Conservation (phyloP, 2,797 vertebrate species). For the Xyrichtys novacula region DNA sequence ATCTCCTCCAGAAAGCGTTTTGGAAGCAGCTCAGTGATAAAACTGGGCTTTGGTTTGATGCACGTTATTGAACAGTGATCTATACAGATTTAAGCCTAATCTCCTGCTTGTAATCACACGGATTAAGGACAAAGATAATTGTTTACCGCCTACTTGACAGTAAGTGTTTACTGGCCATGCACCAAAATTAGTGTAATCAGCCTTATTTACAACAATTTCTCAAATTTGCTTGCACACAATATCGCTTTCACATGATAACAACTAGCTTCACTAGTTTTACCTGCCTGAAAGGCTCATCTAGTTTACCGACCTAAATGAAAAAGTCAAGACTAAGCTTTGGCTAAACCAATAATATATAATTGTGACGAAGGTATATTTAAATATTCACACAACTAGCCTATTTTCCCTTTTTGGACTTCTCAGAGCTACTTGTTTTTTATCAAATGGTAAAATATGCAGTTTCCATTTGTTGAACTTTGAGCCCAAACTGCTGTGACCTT, state of each 20-base stretch:
- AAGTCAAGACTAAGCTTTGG: no score
- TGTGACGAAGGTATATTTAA: no score
- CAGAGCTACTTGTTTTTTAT: background rate
- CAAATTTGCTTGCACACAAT: constrained; percentile 1
- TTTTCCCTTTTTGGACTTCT: no score
- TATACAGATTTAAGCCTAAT: constrained; percentile 13
- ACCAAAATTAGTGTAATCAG: constrained; percentile 26
- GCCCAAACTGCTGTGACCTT: constrained; percentile 24
- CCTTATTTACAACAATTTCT: constrained; percentile 5
- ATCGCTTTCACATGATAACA: background rate
- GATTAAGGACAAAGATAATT: constrained; percentile 31
- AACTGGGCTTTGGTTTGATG: constrained; percentile 22
- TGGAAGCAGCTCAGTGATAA: constrained; percentile 15
- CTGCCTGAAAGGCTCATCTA: no score
- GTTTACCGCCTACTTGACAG: constrained; percentile 18
- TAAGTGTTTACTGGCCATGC: constrained; percentile 21
- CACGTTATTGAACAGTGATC: constrained; percentile 8
- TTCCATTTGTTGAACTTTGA: constrained; percentile 16
- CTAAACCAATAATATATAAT: no score
- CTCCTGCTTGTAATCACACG: constrained; percentile 37
- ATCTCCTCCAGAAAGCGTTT: background rate
- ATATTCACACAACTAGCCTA: no score
- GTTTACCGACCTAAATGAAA: no score
- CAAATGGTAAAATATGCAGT: background rate
- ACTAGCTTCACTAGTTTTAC: background rate